phyloP scores from a whole-genome alignment of 2,113 vertebrate species.

The Anser brachyrhynchus region DNA sequence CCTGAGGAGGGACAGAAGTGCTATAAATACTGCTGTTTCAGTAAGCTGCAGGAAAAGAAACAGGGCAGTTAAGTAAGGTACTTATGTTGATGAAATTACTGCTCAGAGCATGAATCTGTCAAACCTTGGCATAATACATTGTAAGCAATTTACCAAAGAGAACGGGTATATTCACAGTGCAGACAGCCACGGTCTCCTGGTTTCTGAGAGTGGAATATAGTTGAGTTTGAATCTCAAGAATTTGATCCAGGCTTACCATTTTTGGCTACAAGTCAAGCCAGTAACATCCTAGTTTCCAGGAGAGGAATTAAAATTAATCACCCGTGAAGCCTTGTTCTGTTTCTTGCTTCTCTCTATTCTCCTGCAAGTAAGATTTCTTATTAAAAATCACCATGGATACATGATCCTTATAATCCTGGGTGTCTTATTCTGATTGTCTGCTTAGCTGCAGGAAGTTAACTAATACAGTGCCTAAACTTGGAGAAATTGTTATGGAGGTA shows the following conservation, averaged over 20 bases:
- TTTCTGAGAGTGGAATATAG: background rate
- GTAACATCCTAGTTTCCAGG: conserved; percentile 41
- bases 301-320: conserved; percentile 58
- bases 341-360: conserved; percentile 47
- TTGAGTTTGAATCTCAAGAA: conserved; percentile 10
- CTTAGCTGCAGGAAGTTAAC: conserved; percentile 52
- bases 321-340: conserved; percentile 20
- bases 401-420: conserved; percentile 57
- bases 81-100: conserved; percentile 1
- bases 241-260: conserved; percentile 42
- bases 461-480: background rate
- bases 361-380: conserved; percentile 56
- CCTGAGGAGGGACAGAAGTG: background rate
- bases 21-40: background rate
- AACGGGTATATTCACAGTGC: background rate
- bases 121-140: background rate
- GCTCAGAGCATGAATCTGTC: background rate
- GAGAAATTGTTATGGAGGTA: background rate
- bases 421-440: conserved; percentile 14
- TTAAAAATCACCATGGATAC: conserved; percentile 67
- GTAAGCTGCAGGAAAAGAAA: background rate
- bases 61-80: background rate
- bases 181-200: background rate
- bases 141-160: conserved; percentile 4
- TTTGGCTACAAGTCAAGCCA: conserved; percentile 44